Evolutionary conservation across 1,140 invertebrate genomes (phyloP).

Genomic region (Daktulosphaira vitifoliae): DNA sequence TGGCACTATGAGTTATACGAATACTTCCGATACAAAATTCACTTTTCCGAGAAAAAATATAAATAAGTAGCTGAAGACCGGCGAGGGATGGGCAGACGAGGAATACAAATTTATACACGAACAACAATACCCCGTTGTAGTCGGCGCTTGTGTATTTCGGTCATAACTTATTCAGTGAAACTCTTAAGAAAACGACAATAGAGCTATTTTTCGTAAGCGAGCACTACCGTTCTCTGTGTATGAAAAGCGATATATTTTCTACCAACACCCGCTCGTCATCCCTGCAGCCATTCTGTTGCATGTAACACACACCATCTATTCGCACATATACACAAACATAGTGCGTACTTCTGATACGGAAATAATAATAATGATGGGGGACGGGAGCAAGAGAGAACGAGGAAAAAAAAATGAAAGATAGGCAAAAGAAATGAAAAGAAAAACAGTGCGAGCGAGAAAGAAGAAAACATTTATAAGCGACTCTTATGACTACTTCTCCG

Average conservation of each 20-base stretch:
- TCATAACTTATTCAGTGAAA: slow-evolving; percentile 32
- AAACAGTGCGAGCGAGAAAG: background rate
- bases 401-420: background rate
- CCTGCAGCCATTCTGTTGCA: background rate
- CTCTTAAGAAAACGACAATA: slow-evolving; percentile 33
- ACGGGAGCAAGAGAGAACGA: background rate
- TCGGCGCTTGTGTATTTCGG: slow-evolving; percentile 25
- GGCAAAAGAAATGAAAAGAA: background rate
- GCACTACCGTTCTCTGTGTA: slow-evolving; percentile 6
- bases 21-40: slow-evolving; percentile 24
- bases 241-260: slow-evolving; percentile 31
- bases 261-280: background rate
- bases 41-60: slow-evolving; percentile 3
- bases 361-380: slow-evolving; percentile 29
- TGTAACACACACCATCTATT: background rate
- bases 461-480: slow-evolving; percentile 28
- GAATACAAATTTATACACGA: slow-evolving; percentile 26
- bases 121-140: slow-evolving; percentile 31
- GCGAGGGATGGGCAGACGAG: background rate
- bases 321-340: background rate
- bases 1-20: no score
- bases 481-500: slow-evolving; percentile 10
- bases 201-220: slow-evolving; percentile 27
- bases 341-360: slow-evolving; percentile 23
- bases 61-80: background rate